Percentiles rank a stretch among this genome's conserved stretches.
Conservation (phyloP, 37 sponge, comb jelly and placozoan genomes). For the Agelas oroides region DNA sequence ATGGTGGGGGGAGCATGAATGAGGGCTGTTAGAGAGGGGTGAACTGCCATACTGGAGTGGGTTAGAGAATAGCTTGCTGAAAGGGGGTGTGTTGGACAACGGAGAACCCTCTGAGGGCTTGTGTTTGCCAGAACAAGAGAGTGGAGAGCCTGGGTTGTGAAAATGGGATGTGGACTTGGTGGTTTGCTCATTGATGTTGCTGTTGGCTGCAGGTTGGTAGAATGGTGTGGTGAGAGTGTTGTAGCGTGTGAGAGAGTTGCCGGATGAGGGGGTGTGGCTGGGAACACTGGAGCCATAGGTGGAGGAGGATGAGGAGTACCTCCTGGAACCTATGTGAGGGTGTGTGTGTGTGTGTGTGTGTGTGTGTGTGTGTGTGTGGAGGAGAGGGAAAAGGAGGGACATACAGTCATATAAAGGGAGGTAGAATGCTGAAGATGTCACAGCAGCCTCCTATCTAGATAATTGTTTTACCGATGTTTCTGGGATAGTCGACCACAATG, state of each 20-base stretch:
- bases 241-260: constrained; percentile 31
- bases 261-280: constrained; percentile 41
- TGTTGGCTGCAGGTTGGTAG: constrained; percentile 31
- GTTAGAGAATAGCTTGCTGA: constrained; percentile 6
- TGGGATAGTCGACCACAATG: constrained; percentile 49
- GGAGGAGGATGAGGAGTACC: constrained; percentile 9
- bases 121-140: not conserved
- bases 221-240: constrained; percentile 54
- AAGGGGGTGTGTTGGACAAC: constrained; percentile 5
- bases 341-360: too few species aligned
- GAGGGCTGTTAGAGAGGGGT: not conserved
- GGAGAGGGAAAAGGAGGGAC: not conserved
- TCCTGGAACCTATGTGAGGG: not conserved
- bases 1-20: not conserved
- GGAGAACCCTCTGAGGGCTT: not conserved
- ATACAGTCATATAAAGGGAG: not conserved
- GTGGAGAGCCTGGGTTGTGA: not conserved
- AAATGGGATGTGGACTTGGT: not conserved
- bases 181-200: not conserved
- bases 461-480: not conserved
- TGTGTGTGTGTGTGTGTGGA: not conserved
- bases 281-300: not conserved
- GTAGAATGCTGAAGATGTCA: not conserved
- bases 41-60: not conserved
- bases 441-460: too few species aligned